Evolutionary conservation across 2,797 vertebrate genomes (phyloP), one percentile per base, ranked within the genome.

Genomic region (Mastacembelus armatus): DNA sequence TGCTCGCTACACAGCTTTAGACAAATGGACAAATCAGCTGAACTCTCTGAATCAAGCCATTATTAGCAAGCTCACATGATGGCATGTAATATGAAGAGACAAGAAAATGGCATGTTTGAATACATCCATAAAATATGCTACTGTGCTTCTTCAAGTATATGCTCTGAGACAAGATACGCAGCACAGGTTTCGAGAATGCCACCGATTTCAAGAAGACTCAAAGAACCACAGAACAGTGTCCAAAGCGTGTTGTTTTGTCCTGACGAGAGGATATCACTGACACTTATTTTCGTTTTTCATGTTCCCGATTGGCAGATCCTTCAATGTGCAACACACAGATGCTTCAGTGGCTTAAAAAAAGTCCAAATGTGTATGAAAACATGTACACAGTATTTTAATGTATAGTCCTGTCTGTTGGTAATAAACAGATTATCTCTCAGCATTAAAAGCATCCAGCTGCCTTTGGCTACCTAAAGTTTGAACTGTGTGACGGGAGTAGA

Each of bases 1-100:
- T 49, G 97, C 97, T 80, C 96, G 97, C 83, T 99, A 99, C 92
- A 97, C 96, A 86, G 97, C 97, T 3, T 94, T 99, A 95, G 98
- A 99, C 94, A 99, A 99, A 98, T 99, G 98, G 98, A 99, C 98
- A 94, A 99, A 99, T 94, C 97, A 98, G 90, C 95, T 98, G 88
- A 98, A 98, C 93, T 97, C 97, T 87, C 96, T 98, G 91, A 98
- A 98, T 94, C 97, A 98, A 93, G 96, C 97, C 85, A 96, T 98
- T 92, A 96, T 98, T 92, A 97, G 96, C 93, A 98, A 98, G 85
- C 94, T 98, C 93, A 97, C 97, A 94, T 98, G 95, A 96, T 92
- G 91, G 93, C 91, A 93, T 86, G 85, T 89, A 85, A 92, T 93
- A 89, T 88, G 78, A 64, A 91, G 90, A 93, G 81, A 93, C 79